Evolutionary conservation across 2,797 vertebrate genomes (phyloP).

Genomic region (Mionectes olivaceus): DNA sequence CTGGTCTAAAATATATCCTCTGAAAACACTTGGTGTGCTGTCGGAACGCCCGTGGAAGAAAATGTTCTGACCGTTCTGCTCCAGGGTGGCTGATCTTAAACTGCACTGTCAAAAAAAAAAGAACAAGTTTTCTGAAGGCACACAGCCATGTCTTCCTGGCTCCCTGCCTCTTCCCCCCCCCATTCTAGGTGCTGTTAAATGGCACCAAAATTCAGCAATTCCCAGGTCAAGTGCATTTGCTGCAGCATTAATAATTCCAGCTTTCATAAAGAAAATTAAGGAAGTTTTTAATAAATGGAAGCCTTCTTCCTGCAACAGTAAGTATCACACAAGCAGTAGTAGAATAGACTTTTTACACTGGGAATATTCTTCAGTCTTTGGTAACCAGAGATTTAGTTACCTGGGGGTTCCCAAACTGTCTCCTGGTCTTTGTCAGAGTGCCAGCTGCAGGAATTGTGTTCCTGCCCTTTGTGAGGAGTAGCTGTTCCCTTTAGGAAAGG

Average conservation of each 20-base stretch:
- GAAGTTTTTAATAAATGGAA: background rate
- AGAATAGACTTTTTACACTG: accelerated
- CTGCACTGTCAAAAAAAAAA: background rate
- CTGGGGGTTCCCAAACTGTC: background rate
- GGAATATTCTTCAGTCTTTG: background rate
- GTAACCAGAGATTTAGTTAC: background rate
- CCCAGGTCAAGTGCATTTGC: background rate
- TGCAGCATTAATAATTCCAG: background rate
- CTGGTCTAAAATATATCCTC: background rate
- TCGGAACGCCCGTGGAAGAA: background rate
- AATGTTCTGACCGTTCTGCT: background rate
- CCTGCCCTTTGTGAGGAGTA: background rate
- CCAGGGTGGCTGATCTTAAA: background rate
- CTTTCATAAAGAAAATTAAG: background rate
- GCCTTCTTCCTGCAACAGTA: background rate
- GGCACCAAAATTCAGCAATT: background rate
- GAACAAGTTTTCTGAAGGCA: background rate
- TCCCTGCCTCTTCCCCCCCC: background rate
- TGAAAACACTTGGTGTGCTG: background rate
- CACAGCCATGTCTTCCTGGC: background rate
- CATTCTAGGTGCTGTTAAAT: background rate
- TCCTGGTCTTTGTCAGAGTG: background rate
- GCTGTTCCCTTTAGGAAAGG: background rate
- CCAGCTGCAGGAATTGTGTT: too few relatives aligned
- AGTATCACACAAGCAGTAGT: background rate